Evolutionary conservation across 2,113 vertebrate genomes (phyloP).

Genomic region (Lagopus leucura): DNA sequence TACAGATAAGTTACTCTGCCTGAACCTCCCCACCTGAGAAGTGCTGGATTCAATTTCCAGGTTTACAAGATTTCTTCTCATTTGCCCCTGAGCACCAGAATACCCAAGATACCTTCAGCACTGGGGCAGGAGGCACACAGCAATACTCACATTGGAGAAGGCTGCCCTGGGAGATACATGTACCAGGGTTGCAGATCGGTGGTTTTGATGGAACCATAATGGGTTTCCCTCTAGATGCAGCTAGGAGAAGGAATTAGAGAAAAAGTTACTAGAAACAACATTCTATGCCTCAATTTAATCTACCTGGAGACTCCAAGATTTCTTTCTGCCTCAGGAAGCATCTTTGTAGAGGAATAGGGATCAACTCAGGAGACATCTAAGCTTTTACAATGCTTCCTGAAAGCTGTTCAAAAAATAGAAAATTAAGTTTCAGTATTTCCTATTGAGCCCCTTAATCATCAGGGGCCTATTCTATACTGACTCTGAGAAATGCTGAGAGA

Average conservation of each 20-base stretch:
- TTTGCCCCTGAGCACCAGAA: neutral
- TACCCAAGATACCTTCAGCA: neutral
- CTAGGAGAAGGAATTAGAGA: slow-evolving; percentile 66
- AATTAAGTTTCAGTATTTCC: neutral
- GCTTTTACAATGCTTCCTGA: neutral
- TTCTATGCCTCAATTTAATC: neutral
- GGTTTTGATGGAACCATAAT: slow-evolving; percentile 86
- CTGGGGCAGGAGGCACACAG: neutral
- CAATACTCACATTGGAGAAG: slow-evolving; percentile 81
- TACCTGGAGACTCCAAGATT: neutral
- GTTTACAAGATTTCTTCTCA: neutral
- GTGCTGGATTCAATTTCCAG: neutral
- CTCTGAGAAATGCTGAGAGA: neutral
- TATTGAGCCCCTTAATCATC: neutral
- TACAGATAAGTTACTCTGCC: neutral
- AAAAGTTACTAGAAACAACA: neutral
- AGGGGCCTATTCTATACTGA: neutral
- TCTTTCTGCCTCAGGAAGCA: neutral
- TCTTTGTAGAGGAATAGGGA: neutral
- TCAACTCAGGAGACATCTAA: neutral
- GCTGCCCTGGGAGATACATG: slow-evolving; percentile 86
- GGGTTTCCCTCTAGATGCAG: slow-evolving; percentile 93
- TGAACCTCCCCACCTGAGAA: neutral
- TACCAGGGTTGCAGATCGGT: slow-evolving; percentile 78
- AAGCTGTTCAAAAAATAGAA: neutral